Conservation (phyloP, 2,888 invertebrate genomes). For the Xanthorhoe spadicearia region DNA sequence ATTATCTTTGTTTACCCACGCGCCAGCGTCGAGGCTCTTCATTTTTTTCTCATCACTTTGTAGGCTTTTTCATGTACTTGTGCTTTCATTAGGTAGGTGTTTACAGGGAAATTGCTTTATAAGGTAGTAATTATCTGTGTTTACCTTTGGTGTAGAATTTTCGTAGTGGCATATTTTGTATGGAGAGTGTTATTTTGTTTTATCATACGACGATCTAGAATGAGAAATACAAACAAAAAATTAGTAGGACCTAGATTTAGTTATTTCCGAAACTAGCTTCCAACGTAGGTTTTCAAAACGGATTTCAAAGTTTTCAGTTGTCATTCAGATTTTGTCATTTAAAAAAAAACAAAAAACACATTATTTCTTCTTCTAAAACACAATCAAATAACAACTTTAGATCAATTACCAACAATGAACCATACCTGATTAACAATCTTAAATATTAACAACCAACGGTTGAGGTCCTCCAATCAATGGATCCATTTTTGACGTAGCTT, state of each 20-base stretch:
- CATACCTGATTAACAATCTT: background rate
- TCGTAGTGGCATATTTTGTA: background rate
- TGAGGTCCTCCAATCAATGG: background rate
- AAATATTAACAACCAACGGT: background rate
- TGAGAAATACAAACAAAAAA: too few relatives aligned
- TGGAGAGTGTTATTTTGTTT: background rate
- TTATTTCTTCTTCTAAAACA: too few relatives aligned
- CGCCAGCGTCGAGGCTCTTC: conserved; percentile 62
- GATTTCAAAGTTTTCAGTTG: too few relatives aligned
- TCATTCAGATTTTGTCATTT: too few relatives aligned
- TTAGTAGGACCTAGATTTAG: too few relatives aligned
- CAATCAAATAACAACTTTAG: too few relatives aligned
- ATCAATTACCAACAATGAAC: too few relatives aligned
- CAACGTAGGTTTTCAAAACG: too few relatives aligned
- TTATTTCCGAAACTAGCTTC: too few relatives aligned
- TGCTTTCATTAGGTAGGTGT: conserved; percentile 54
- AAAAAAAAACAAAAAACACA: too few relatives aligned
- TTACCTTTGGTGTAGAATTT: conserved; percentile 14
- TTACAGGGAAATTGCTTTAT: conserved; percentile 39
- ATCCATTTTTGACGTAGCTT: background rate
- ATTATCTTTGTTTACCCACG: conserved; percentile 79
- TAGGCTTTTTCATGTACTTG: conserved; percentile 57
- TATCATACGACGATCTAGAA: background rate
- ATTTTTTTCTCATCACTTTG: conserved; percentile 61
- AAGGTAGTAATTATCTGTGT: conserved; percentile 24